These are phyloP conservation scores for Pachyramphus minor DNA, from an alignment of 2,113 vertebrate genomes.

Conservation along the genomic window DNA sequence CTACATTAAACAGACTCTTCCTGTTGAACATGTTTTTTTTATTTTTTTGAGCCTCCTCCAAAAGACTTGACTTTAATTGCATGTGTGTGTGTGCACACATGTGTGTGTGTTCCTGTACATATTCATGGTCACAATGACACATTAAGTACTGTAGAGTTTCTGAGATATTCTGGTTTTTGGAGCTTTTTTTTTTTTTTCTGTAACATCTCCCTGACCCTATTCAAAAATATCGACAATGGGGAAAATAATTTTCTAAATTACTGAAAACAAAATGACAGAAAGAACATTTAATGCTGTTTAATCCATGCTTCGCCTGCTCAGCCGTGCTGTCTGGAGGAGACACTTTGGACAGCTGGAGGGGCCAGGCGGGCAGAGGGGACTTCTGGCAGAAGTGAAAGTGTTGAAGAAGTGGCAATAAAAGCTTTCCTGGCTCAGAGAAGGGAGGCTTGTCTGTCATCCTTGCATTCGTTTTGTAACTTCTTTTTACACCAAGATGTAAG, in stretches of 20 bases:
- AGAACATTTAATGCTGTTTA: not conserved
- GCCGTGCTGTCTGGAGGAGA: slow-evolving; percentile 13
- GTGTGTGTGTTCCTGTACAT: not conserved
- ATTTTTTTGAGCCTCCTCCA: not conserved
- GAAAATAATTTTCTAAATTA: not conserved
- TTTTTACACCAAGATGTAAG: not conserved
- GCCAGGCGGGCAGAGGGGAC: not conserved
- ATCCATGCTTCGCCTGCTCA: not conserved
- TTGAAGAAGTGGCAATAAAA: not conserved
- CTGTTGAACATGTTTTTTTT: not conserved
- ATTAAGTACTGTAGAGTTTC: not conserved
- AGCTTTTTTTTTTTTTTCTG: not conserved
- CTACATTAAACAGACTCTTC: slow-evolving; percentile 15
- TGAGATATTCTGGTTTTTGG: not conserved
- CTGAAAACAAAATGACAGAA: not conserved
- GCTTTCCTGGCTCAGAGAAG: not conserved
- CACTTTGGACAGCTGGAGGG: slow-evolving; percentile 33
- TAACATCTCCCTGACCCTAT: not conserved
- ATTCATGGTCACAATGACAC: not conserved
- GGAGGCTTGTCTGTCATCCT: not conserved
- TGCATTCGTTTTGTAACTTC: not conserved
- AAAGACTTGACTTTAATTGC: not conserved
- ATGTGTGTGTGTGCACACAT: not conserved
- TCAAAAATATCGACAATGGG: not conserved
- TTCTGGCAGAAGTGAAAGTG: slow-evolving; percentile 30